These are phyloP conservation scores for Aurelia sp. DNA, from an alignment of 30 jellyfish, hydroid and myxozoan genomes.

Conservation along the genomic window DNA sequence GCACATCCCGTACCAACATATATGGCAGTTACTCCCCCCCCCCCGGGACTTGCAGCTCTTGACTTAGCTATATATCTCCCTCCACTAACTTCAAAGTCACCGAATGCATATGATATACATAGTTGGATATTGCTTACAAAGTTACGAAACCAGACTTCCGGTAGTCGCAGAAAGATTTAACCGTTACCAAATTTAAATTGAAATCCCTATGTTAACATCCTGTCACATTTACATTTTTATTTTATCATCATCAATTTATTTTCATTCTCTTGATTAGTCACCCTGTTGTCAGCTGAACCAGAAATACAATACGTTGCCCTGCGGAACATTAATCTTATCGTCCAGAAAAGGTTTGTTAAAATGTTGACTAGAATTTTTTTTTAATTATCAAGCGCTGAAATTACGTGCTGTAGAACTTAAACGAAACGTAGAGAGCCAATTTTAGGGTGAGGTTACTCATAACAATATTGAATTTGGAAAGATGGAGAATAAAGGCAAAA, in stretches of 20 bases:
- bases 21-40: too few relatives aligned
- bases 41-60: too few relatives aligned
- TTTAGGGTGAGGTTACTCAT: too few relatives aligned
- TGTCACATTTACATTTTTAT: not conserved
- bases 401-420: not conserved
- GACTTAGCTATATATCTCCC: too few relatives aligned
- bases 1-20: too few relatives aligned
- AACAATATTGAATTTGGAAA: too few relatives aligned
- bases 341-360: slow-evolving; percentile 87
- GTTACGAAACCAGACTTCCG: not conserved
- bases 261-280: slow-evolving; percentile 45
- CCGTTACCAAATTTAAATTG: not conserved
- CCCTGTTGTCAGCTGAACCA: slow-evolving; percentile 98
- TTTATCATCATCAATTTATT: not conserved
- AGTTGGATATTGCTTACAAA: not conserved
- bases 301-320: slow-evolving; percentile 99
- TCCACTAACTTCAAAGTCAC: too few relatives aligned
- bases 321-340: slow-evolving; percentile 95
- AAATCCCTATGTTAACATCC: not conserved
- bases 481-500: too few relatives aligned
- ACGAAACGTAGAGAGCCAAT: too few relatives aligned
- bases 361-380: not conserved
- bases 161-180: not conserved
- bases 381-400: not conserved
- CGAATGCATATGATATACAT: too few relatives aligned